phyloP scores from a whole-genome alignment of 1,140 invertebrate species.

The Cotesia glomerata region DNA sequence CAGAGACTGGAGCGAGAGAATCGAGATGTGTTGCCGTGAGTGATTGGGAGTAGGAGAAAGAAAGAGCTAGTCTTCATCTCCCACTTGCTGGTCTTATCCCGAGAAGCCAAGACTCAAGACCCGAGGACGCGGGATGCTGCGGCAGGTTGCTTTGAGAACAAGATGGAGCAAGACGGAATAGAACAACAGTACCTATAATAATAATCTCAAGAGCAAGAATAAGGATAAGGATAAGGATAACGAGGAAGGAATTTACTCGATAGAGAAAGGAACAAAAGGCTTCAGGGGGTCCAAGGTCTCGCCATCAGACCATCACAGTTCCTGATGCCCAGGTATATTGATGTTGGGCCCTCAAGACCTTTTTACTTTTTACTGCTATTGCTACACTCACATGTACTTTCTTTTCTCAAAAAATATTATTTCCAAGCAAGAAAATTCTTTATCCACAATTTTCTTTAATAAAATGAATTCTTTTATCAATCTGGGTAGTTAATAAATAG shows the following conservation, averaged over 20 bases:
- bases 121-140: constrained; percentile 5
- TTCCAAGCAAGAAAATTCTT: no score
- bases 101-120: not conserved
- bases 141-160: constrained; percentile 14
- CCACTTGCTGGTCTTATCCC: constrained; percentile 18
- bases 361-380: no score
- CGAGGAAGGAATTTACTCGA: not conserved
- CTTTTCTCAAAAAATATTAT: no score
- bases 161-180: not conserved
- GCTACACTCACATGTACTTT: no score
- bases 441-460: no score
- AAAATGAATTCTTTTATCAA: no score
- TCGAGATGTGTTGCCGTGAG: not conserved
- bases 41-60: not conserved
- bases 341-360: no score
- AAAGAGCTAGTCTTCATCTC: not conserved
- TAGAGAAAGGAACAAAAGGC: not conserved
- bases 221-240: not conserved
- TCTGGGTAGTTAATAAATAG: no score
- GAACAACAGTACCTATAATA: not conserved
- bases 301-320: not conserved
- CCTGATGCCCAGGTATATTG: constrained; percentile 17
- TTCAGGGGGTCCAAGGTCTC: constrained; percentile 16
- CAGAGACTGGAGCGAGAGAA: not conserved
- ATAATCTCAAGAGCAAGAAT: not conserved